A percentile compares a stretch with the other conserved stretches of the same genome.
phyloP scores from a whole-genome alignment of 2,888 invertebrate species.

The Nebria brevicollis region DNA sequence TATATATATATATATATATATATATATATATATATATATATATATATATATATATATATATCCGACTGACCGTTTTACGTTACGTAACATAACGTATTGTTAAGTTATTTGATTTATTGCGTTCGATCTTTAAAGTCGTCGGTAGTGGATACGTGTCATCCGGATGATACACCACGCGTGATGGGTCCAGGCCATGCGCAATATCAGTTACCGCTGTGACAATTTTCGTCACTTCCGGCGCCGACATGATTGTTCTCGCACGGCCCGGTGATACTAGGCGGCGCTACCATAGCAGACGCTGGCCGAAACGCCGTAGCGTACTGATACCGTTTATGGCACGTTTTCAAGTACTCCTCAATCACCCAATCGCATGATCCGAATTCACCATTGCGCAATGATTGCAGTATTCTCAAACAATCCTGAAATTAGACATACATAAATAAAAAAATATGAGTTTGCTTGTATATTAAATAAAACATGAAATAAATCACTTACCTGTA shows the following conservation, averaged over 20 bases:
- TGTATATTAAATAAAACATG: too few species aligned
- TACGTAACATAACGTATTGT: background rate
- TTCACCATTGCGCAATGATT: constrained; percentile 80
- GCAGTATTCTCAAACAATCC: constrained; percentile 84
- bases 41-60: constrained; percentile 12
- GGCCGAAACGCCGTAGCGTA: constrained; percentile 79
- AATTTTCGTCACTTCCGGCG: constrained; percentile 54
- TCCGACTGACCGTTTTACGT: constrained; percentile 13
- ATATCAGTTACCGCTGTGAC: constrained; percentile 57
- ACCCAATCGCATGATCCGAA: constrained; percentile 80
- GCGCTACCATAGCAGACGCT: constrained; percentile 52
- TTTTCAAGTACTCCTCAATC: constrained; percentile 75
- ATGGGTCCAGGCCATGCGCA: constrained; percentile 51
- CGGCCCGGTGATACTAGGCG: constrained; percentile 35
- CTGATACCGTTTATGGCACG: constrained; percentile 80
- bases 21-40: constrained; percentile 8
- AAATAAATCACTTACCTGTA: constrained; percentile 61
- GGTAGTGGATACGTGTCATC: constrained; percentile 23
- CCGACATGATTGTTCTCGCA: constrained; percentile 54
- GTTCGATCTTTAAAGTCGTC: constrained; percentile 2
- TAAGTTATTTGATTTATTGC: constrained; percentile 4
- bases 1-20: constrained; percentile 14
- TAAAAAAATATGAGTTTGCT: background rate
- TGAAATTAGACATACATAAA: constrained; percentile 60
- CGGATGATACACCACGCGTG: constrained; percentile 47